phyloP scores from a whole-genome alignment of 2,888 invertebrate genomes.

The Perdita meconis region DNA sequence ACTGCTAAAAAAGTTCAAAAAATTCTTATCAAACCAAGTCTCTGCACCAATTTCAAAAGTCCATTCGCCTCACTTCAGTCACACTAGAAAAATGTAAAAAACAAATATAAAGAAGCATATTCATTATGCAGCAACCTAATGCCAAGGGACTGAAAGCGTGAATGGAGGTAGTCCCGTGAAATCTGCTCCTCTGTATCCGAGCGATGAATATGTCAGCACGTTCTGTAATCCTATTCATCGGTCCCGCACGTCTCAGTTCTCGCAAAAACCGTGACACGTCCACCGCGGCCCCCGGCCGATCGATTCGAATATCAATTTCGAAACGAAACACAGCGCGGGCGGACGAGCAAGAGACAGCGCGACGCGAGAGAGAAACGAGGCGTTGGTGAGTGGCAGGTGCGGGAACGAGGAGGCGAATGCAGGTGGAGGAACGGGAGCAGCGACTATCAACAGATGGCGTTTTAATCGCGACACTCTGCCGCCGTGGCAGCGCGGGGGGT shows the following conservation, averaged over 20 bases:
- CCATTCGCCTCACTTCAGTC: too few species aligned
- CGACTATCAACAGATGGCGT: constrained; percentile 79
- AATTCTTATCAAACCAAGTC: too few species aligned
- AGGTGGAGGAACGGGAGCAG: constrained; percentile 46
- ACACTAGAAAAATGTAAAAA: too few species aligned
- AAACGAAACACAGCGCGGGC: constrained; percentile 54
- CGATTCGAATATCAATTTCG: constrained; percentile 73
- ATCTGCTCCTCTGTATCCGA: not conserved
- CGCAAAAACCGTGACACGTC: constrained; percentile 32
- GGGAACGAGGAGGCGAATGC: constrained; percentile 1
- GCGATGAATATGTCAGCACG: not conserved
- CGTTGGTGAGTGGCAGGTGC: not conserved
- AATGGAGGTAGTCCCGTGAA: too few species aligned
- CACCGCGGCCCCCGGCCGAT: constrained; percentile 42
- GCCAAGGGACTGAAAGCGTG: too few species aligned
- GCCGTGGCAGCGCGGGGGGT: constrained; percentile 29
- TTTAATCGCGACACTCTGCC: constrained; percentile 68
- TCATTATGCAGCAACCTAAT: too few species aligned
- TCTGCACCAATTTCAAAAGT: too few species aligned
- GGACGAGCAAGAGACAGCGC: not conserved
- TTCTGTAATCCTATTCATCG: not conserved
- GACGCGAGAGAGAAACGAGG: not conserved
- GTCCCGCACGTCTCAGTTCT: not conserved
- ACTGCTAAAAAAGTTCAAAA: too few species aligned
- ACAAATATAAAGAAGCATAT: too few species aligned